phyloP scores from a whole-genome alignment of 2,888 invertebrate species.

The Lasioglossum marginatum region DNA sequence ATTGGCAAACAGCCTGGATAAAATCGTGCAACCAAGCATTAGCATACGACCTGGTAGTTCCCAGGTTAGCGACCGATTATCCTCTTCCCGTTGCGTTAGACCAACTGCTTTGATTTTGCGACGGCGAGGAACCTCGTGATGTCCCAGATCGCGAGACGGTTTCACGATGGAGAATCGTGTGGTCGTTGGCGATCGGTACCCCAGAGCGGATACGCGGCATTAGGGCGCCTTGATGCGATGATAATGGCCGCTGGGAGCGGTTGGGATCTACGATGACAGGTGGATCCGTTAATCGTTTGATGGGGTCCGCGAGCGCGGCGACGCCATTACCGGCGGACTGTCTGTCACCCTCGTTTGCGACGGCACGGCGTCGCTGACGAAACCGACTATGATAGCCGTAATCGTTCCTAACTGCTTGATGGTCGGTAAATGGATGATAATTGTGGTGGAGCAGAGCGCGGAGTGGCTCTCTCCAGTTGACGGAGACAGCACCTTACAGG shows the following conservation, averaged over 20 bases:
- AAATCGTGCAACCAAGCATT: neutral
- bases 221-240: slow-evolving; percentile 79
- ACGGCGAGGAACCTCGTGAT: slow-evolving; percentile 37
- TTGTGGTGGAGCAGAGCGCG: slow-evolving; percentile 70
- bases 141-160: slow-evolving; percentile 50
- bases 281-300: slow-evolving; percentile 82
- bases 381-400: slow-evolving; percentile 81
- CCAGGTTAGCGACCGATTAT: neutral
- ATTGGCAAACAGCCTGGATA: neutral
- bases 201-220: slow-evolving; percentile 77
- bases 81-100: slow-evolving; percentile 23
- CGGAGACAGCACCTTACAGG: slow-evolving; percentile 58
- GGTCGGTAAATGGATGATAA: slow-evolving; percentile 83
- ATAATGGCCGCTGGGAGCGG: slow-evolving; percentile 80
- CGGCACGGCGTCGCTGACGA: slow-evolving; percentile 72
- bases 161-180: slow-evolving; percentile 42
- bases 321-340: slow-evolving; percentile 64
- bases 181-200: slow-evolving; percentile 31
- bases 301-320: slow-evolving; percentile 64
- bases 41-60: neutral
- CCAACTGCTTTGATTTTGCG: slow-evolving; percentile 45
- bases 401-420: slow-evolving; percentile 82
- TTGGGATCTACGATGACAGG: slow-evolving; percentile 81
- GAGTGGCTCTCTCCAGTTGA: slow-evolving; percentile 37
- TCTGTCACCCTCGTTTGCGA: slow-evolving; percentile 69